These are phyloP conservation scores for Caenorhabditis imperialis DNA, from an alignment of 2,888 invertebrate species.

Conservation along the genomic window DNA sequence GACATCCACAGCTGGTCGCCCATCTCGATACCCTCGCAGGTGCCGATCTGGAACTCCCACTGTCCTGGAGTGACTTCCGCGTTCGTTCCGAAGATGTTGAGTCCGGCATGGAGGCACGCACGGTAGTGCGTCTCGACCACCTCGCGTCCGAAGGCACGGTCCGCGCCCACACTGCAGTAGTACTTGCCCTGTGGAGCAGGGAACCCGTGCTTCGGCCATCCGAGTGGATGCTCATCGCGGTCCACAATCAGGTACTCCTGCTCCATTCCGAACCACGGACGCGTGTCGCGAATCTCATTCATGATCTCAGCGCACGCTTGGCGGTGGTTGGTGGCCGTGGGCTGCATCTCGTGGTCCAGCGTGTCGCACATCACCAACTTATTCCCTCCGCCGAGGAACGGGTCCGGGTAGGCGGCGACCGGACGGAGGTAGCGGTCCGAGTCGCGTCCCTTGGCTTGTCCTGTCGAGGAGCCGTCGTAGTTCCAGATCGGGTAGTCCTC, in stretches of 20 bases:
- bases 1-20: conserved; percentile 81
- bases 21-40: conserved; percentile 80
- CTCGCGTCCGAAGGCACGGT: conserved; percentile 93
- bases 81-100: conserved; percentile 92
- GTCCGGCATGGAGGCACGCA: conserved; percentile 92
- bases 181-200: conserved; percentile 81
- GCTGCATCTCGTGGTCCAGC: conserved; percentile 88
- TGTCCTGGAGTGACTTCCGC: conserved; percentile 79
- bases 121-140: conserved; percentile 95
- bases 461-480: conserved; percentile 93
- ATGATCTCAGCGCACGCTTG: conserved; percentile 79
- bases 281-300: conserved; percentile 77
- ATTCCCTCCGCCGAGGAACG: conserved; percentile 71
- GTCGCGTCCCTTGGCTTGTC: conserved; percentile 82
- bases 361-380: conserved; percentile 80
- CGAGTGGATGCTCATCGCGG: conserved; percentile 74
- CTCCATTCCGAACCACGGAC: conserved; percentile 81
- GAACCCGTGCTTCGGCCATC: conserved; percentile 78
- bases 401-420: conserved; percentile 71
- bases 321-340: conserved; percentile 82
- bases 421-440: conserved; percentile 79
- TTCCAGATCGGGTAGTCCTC: conserved; percentile 88
- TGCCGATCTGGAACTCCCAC: conserved; percentile 79
- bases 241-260: conserved; percentile 81
- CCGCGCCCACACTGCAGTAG: conserved; percentile 96